A percentile compares a stretch with the other conserved stretches of the same genome.
phyloP scores from a whole-genome alignment of 2,113 vertebrate species.

The Columba livia region DNA sequence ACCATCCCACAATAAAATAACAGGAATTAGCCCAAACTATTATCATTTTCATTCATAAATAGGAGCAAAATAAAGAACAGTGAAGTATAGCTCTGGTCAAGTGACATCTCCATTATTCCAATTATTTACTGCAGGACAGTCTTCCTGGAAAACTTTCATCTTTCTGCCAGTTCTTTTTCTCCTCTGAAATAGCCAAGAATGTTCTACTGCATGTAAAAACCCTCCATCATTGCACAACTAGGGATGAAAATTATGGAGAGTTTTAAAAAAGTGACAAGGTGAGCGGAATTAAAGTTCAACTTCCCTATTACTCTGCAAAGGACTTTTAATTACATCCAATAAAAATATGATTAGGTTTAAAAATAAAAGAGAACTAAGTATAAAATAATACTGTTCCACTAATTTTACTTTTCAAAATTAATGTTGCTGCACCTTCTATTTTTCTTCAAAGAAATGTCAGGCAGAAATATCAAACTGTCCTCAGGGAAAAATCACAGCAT shows the following conservation, averaged over 20 bases:
- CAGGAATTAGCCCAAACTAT: background rate
- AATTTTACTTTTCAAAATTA: constrained; percentile 73
- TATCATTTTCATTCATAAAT: background rate
- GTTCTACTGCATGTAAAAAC: constrained; percentile 2
- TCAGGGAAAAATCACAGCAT: constrained; percentile 69
- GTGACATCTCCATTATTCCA: background rate
- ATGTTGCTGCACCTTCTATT: constrained; percentile 69
- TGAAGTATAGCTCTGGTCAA: background rate
- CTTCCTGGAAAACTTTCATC: background rate
- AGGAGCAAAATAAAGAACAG: background rate
- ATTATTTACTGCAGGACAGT: background rate
- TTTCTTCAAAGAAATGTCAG: constrained; percentile 74
- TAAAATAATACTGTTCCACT: constrained; percentile 75
- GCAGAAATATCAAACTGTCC: constrained; percentile 71
- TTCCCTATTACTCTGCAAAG: constrained; percentile 60
- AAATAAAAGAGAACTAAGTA: constrained; percentile 74
- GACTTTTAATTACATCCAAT: constrained; percentile 72
- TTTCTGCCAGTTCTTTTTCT: background rate
- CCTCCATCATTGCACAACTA: background rate
- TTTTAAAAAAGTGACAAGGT: constrained; percentile 63
- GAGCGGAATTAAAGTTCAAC: constrained; percentile 66
- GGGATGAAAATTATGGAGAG: constrained; percentile 49
- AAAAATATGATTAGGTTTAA: constrained; percentile 70
- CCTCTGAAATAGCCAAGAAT: background rate
- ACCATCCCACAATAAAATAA: background rate